Evolutionary conservation across 2,113 vertebrate species (phyloP), one percentile per base, ranked within the genome.

Genomic region (Pelobates fuscus): DNA sequence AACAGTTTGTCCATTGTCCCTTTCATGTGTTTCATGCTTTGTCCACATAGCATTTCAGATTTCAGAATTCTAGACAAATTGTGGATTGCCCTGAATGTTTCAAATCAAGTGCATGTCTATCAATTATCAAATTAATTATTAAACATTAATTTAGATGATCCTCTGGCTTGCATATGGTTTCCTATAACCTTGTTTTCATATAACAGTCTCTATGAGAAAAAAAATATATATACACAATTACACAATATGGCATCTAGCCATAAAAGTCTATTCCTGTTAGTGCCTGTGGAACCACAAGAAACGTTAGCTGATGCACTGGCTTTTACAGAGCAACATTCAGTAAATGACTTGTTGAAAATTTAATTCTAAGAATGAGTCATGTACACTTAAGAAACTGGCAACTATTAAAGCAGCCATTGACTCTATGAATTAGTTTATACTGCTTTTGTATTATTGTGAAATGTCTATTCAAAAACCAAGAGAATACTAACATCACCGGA

Each of bases 311-410:
- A 29, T 77, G 60, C 74, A 78, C 78, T 23, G 66, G 84, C 86
- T 78, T 82, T 87, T 44, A 54, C 83, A 86, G 83, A 84, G 79
- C 79, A 58, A 84, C 89, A 87, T 89, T 91, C 90, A 91, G 86
- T 82, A 84, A 90, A 88, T 82, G 89, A 89, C 86, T 89, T 88
- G 86, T 82, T 92, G 87, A 93, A 93, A 91, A 86, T 91, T 90
- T 91, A 92, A 92, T 92, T 93, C 88, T 91, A 88, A 86, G 88
- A 90, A 87, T 90, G 86, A 85, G 89, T 90, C 87, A 86, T 89
- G 90, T 88, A 88, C 57, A 85, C 89, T 88, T 87, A 80, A 81
- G 86, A 89, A 86, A 84, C 84, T 84, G 91, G 82, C 79, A 71
- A 86, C 89, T 88, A 91, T 87, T 85, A 84, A 84, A 84, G 77